phyloP scores from a whole-genome alignment of 2,888 invertebrate species.

The Timema cristinae region DNA sequence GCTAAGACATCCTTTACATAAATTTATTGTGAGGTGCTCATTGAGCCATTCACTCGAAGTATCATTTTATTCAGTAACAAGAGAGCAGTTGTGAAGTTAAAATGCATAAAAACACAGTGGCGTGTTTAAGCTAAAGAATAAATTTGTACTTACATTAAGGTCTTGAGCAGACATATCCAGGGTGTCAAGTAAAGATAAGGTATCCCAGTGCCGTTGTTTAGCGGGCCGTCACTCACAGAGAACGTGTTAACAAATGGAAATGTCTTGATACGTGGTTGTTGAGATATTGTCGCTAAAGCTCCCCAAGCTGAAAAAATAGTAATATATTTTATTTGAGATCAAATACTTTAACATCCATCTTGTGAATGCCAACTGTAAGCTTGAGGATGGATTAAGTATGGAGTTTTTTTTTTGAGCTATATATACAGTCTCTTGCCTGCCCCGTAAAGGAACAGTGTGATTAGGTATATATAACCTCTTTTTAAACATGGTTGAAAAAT shows the following conservation, averaged over 20 bases:
- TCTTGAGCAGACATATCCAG: constrained; percentile 66
- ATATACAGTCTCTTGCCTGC: background rate
- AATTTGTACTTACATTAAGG: constrained; percentile 52
- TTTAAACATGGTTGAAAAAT: too few species aligned
- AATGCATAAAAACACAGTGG: background rate
- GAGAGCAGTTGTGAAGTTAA: background rate
- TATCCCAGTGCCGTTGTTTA: constrained; percentile 62
- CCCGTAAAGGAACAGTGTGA: background rate
- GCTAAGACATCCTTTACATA: background rate
- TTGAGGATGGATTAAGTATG: background rate
- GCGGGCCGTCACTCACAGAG: constrained; percentile 66
- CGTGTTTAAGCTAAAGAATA: background rate
- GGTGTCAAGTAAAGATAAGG: constrained; percentile 72
- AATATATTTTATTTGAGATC: background rate
- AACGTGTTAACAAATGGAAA: constrained; percentile 68
- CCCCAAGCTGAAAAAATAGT: constrained; percentile 59
- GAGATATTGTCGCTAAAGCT: constrained; percentile 65
- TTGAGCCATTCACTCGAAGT: too few species aligned
- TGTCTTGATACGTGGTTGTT: constrained; percentile 53
- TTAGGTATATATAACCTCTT: too few species aligned
- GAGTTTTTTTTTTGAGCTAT: background rate
- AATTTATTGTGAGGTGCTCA: background rate
- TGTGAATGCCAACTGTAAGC: background rate
- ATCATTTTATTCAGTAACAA: too few species aligned
- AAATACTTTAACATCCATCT: background rate